Evolutionary conservation across 2,888 invertebrate species (phyloP), one percentile per base, ranked within the genome.

Genomic region (Gibbula magus): DNA sequence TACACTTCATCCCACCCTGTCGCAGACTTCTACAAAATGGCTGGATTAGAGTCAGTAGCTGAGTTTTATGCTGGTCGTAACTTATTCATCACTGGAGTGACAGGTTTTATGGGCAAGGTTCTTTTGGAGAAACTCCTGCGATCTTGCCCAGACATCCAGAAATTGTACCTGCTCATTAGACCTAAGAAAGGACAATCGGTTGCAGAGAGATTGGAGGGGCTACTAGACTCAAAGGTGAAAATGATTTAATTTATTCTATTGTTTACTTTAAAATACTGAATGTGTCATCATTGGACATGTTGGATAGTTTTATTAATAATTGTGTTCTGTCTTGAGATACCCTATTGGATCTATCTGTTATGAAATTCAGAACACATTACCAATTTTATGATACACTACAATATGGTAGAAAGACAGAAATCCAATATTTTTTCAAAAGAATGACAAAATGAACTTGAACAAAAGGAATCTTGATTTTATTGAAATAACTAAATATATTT

Each of bases 81-180:
- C 83, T 94, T 99, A 54, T 97, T 99, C 89, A 95, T 99, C 79
- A 99, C 99, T 18, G 99, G 99, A 29, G 97, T 96, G n/a, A 97
- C 97, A 0, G 98, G 98, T 0, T 98, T 98, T 91, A 94, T 98
- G 93, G 98, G 98, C 0, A 98, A 98, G 93, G 96, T 96, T 0
- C 92, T 98, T 25, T 94, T 98, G 8, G 98, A 98, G 93, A 98
- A 98, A 92, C 93, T 98, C 1, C 92, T 98, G 5, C 95, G 97
- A 85, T 96, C 96, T 0, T 97, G 97, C 89, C 94, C 96, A 0
- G 95, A 95, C 0, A 89, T 98, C 7, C 94, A 95, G 75, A 94
- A 94, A 74, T 95, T 98, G 82, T 98, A 96, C 91, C 90, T 97
- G 0, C 93, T 98, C 56, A 93, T 97, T 84, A 94, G 98, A 32